Conservation (phyloP, 2,888 invertebrate genomes). For the Drosophila putrida region DNA sequence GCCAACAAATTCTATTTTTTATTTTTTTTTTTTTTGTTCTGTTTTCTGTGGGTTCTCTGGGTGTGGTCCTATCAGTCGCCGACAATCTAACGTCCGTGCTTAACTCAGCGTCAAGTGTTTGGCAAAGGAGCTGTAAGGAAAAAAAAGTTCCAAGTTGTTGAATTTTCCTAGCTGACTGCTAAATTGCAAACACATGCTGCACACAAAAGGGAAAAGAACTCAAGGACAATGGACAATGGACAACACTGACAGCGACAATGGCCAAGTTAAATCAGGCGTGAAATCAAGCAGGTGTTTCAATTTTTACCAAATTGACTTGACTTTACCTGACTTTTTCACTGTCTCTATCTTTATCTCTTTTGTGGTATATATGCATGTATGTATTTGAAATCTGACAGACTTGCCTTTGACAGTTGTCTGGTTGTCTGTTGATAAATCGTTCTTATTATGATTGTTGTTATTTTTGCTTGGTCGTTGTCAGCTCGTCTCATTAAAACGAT, state of each 20-base stretch:
- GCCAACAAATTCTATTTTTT: constrained; percentile 25
- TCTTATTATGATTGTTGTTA: constrained; percentile 17
- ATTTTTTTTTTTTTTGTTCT: too few species aligned
- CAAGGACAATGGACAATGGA: constrained; percentile 37
- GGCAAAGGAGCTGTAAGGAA: constrained; percentile 50
- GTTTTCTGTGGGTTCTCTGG: constrained; percentile 15
- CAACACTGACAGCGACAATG: constrained; percentile 60
- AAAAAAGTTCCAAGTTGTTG: constrained; percentile 57
- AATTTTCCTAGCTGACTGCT: constrained; percentile 75
- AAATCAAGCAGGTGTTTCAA: constrained; percentile 82
- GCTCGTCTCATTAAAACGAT: constrained; percentile 74
- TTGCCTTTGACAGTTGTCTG: constrained; percentile 40
- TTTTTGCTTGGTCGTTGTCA: constrained; percentile 51
- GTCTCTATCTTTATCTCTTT: background rate
- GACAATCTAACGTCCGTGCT: constrained; percentile 57
- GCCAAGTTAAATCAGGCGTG: constrained; percentile 81
- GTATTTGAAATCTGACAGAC: constrained; percentile 3
- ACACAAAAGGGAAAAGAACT: constrained; percentile 26
- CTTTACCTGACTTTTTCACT: constrained; percentile 40
- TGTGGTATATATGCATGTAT: too few species aligned
- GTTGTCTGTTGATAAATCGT: constrained; percentile 63
- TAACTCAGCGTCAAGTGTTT: constrained; percentile 73
- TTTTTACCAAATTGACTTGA: constrained; percentile 79
- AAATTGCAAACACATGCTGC: constrained; percentile 81
- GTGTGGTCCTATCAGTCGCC: constrained; percentile 50